These are phyloP conservation scores for Eutrigla gurnardus DNA, from an alignment of 2,797 vertebrate species.

Conservation along the genomic window DNA sequence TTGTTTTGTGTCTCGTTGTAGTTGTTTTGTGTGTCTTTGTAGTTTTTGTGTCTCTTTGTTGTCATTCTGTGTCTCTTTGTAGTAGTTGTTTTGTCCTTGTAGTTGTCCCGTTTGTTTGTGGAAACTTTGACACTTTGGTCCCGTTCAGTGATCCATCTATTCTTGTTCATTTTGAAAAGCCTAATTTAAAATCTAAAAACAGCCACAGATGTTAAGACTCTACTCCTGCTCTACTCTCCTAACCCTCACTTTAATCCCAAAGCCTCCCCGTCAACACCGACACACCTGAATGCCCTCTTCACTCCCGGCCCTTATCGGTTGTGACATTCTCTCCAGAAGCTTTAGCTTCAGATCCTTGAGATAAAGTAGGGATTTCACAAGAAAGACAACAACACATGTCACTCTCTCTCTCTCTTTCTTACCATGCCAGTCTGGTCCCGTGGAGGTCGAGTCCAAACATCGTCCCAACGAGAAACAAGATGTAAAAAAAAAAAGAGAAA, in stretches of 20 bases:
- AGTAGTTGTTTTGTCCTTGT: neutral
- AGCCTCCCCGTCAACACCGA: slow-evolving; percentile 11
- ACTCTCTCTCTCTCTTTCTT: slow-evolving; percentile 36
- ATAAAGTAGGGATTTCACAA: slow-evolving; percentile 65
- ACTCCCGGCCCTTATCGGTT: slow-evolving; percentile 44
- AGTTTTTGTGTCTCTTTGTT: neutral
- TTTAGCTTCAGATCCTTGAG: slow-evolving; percentile 50
- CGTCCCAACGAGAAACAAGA: slow-evolving; percentile 27
- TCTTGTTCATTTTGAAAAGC: neutral
- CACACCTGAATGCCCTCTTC: slow-evolving; percentile 19
- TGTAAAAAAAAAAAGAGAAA: slow-evolving; percentile 31
- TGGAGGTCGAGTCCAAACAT: slow-evolving; percentile 65
- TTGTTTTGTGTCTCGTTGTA: neutral
- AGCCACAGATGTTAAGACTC: neutral
- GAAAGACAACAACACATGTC: slow-evolving; percentile 39
- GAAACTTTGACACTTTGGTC: neutral
- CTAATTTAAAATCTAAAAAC: neutral
- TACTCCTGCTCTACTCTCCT: neutral
- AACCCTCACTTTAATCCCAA: slow-evolving; percentile 32
- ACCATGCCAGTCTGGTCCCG: slow-evolving; percentile 68
- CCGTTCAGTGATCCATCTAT: neutral
- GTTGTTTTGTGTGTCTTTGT: neutral
- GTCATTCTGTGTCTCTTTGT: neutral
- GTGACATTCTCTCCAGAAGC: slow-evolving; percentile 54
- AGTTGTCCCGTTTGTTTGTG: neutral